phyloP scores from a whole-genome alignment of 2,113 vertebrate species.

The Hippocampus comes region DNA sequence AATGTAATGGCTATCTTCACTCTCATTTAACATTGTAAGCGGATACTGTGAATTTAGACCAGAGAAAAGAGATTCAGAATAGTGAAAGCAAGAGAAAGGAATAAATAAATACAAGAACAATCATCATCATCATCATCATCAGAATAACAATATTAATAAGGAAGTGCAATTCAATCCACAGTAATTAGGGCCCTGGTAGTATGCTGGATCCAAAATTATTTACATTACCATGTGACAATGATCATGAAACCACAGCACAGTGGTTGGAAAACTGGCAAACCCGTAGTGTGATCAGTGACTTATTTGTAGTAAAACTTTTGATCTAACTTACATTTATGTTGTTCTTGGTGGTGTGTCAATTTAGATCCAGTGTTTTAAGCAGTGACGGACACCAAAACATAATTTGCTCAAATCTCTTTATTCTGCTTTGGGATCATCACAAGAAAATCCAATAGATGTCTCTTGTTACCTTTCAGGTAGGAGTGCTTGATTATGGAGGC shows the following conservation, averaged over 20 bases:
- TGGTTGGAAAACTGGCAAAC: neutral
- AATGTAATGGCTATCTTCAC: neutral
- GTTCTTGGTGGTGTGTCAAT: neutral
- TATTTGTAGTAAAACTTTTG: no score
- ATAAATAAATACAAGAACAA: no score
- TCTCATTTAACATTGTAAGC: neutral
- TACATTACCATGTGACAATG: no score
- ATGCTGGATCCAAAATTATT: no score
- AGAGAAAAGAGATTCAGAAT: no score
- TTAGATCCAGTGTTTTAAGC: neutral
- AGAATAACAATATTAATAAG: no score
- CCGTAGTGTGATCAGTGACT: neutral
- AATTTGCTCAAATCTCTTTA: conserved; percentile 3
- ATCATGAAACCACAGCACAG: neutral
- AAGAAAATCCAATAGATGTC: conserved; percentile 11
- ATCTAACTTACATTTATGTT: neutral
- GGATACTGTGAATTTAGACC: no score
- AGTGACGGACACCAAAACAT: neutral
- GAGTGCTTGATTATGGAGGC: conserved; percentile 1
- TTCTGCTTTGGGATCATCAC: conserved; percentile 2
- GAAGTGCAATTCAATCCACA: no score
- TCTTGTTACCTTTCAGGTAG: conserved; percentile 14
- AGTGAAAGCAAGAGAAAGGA: no score
- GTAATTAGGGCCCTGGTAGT: no score
- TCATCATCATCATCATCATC: no score